Evolutionary conservation across 2,113 vertebrate genomes (phyloP).

Genomic region (Genyomyrus donnyi): DNA sequence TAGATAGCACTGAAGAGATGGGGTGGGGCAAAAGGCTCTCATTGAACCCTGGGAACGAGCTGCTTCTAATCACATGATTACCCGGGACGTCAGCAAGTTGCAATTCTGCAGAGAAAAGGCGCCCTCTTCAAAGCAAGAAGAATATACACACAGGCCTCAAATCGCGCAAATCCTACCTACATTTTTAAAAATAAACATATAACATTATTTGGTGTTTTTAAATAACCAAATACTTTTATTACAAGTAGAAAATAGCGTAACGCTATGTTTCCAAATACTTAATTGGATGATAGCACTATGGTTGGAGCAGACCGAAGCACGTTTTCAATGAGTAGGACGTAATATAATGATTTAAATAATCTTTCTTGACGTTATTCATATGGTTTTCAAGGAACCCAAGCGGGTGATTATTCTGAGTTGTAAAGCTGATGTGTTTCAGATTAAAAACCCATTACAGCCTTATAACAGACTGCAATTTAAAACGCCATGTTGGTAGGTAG

Average conservation of each 20-base stretch:
- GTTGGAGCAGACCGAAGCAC: not conserved
- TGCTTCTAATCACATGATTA: slow-evolving; percentile 70
- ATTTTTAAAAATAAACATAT: not conserved
- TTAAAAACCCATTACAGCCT: not conserved
- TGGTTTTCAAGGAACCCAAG: not conserved
- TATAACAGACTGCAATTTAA: not conserved
- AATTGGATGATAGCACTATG: not conserved
- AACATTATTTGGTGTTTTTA: not conserved
- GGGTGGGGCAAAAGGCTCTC: slow-evolving; percentile 79
- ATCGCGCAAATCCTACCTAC: not conserved
- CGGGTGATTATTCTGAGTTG: not conserved
- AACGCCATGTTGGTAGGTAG: not conserved
- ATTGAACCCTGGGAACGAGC: slow-evolving; percentile 75
- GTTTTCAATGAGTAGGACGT: not conserved
- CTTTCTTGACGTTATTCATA: not conserved
- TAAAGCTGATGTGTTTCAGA: not conserved
- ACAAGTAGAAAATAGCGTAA: not conserved
- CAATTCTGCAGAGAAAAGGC: slow-evolving; percentile 59
- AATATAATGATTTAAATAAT: not conserved
- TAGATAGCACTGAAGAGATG: slow-evolving; percentile 60
- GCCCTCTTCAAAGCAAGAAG: slow-evolving; percentile 65
- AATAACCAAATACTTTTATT: too few species aligned
- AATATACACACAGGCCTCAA: slow-evolving; percentile 3
- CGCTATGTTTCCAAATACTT: not conserved
- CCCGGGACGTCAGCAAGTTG: slow-evolving; percentile 65